These are phyloP conservation scores for Euplexia lucipara DNA, from an alignment of 2,888 invertebrate species.

Conservation along the genomic window DNA sequence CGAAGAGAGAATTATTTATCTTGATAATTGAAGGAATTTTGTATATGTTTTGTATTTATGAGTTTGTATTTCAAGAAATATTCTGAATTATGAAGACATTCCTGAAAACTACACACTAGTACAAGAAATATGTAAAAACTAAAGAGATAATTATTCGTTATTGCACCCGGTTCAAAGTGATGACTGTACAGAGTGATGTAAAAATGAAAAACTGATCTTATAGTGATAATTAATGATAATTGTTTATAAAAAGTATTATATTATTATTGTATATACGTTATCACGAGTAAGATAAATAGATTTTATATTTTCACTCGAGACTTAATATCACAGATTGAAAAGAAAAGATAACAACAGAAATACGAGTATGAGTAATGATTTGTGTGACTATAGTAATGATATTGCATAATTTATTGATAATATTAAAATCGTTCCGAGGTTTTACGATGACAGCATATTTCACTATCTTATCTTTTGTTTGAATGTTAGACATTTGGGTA, in stretches of 20 bases:
- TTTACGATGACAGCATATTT: background rate
- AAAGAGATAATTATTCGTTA: too few relatives aligned
- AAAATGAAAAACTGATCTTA: slow-evolving; percentile 55
- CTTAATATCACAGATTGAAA: slow-evolving; percentile 42
- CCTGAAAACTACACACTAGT: too few relatives aligned
- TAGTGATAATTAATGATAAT: slow-evolving; percentile 54
- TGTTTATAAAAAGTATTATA: slow-evolving; percentile 70
- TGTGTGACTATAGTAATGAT: background rate
- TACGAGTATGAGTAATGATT: too few relatives aligned
- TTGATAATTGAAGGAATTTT: too few relatives aligned
- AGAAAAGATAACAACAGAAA: background rate
- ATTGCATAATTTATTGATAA: slow-evolving; percentile 10
- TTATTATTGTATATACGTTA: slow-evolving; percentile 66
- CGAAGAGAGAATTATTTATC: background rate
- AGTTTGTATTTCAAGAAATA: background rate
- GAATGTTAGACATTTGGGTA: background rate
- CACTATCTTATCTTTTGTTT: slow-evolving; percentile 3
- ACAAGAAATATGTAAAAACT: too few relatives aligned
- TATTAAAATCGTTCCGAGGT: background rate
- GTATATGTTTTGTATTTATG: slow-evolving; percentile 7
- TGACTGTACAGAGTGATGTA: slow-evolving; percentile 41
- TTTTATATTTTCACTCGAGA: slow-evolving; percentile 49
- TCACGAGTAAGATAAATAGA: slow-evolving; percentile 61
- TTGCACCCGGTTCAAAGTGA: background rate
- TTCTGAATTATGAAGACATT: background rate